A percentile compares a stretch with the other conserved stretches of the same genome.
Conservation (phyloP, 1,140 invertebrate species). For the Diabrotica undecimpunctata region DNA sequence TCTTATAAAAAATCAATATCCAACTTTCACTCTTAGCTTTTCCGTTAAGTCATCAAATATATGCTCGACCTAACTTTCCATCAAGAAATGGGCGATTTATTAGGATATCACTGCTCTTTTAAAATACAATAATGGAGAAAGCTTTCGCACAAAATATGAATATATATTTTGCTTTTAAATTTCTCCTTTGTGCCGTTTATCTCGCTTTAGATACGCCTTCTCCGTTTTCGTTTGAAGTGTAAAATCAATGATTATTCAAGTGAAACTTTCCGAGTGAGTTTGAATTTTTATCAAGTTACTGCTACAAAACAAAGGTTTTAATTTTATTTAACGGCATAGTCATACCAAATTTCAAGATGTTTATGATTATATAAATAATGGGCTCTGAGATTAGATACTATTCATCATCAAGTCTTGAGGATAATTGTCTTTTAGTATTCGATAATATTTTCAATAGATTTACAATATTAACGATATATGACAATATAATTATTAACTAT, state of each 20-base stretch:
- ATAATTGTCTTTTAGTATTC: too few species aligned
- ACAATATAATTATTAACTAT: too few species aligned
- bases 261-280: conserved; percentile 2
- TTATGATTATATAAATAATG: too few species aligned
- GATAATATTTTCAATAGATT: too few species aligned
- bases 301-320: not conserved
- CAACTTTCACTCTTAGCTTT: not conserved
- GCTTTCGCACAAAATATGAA: not conserved
- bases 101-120: conserved; percentile 2
- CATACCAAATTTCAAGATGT: not conserved
- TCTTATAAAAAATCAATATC: not conserved
- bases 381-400: too few species aligned
- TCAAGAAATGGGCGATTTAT: not conserved
- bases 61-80: not conserved
- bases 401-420: too few species aligned
- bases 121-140: not conserved
- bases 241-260: conserved; percentile 1
- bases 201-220: not conserved
- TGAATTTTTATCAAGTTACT: not conserved
- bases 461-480: too few species aligned
- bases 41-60: not conserved
- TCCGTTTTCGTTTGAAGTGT: not conserved
- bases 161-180: conserved; percentile 1
- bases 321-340: not conserved
- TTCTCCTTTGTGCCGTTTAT: conserved; percentile 2